These are phyloP conservation scores for Mus musculus DNA, from an alignment of 2,113 vertebrate genomes.

Conservation along the genomic window DNA sequence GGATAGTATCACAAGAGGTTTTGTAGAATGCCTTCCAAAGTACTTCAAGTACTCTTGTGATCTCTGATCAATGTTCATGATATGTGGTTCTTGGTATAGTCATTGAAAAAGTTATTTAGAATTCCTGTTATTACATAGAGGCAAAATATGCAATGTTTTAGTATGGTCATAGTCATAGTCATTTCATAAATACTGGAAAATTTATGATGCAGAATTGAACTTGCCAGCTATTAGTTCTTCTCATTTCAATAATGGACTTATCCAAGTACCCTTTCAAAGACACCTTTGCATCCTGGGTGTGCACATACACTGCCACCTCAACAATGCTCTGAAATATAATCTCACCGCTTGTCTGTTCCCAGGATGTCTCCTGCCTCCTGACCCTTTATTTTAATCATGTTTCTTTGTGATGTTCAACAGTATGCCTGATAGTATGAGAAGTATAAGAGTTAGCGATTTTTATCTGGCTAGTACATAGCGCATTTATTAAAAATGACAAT, in stretches of 20 bases:
- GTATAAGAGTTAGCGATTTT: constrained; percentile 55
- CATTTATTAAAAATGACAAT: constrained; percentile 58
- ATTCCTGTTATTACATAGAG: background rate
- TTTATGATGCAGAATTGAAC: constrained; percentile 4
- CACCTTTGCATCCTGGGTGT: background rate
- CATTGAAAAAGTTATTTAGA: background rate
- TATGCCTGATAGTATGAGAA: constrained; percentile 24
- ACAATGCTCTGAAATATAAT: constrained; percentile 18
- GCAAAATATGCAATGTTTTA: background rate
- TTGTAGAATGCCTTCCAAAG: background rate
- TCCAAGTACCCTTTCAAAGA: background rate
- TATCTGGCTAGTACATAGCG: constrained; percentile 10
- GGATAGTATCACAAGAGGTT: constrained; percentile 17
- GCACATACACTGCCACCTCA: background rate
- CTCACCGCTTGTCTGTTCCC: background rate
- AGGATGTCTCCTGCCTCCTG: background rate
- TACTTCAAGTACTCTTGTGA: background rate
- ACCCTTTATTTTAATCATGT: constrained; percentile 43
- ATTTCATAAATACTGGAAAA: background rate
- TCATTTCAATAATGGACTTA: background rate
- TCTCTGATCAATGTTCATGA: background rate
- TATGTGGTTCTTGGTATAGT: background rate
- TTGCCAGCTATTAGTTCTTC: constrained; percentile 15
- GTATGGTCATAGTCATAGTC: background rate
- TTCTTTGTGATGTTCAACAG: constrained; percentile 28